Percentiles rank a stretch among this genome's conserved stretches.
These are phyloP conservation scores for Verasper variegatus DNA, from an alignment of 2,113 vertebrate genomes.

Conservation along the genomic window DNA sequence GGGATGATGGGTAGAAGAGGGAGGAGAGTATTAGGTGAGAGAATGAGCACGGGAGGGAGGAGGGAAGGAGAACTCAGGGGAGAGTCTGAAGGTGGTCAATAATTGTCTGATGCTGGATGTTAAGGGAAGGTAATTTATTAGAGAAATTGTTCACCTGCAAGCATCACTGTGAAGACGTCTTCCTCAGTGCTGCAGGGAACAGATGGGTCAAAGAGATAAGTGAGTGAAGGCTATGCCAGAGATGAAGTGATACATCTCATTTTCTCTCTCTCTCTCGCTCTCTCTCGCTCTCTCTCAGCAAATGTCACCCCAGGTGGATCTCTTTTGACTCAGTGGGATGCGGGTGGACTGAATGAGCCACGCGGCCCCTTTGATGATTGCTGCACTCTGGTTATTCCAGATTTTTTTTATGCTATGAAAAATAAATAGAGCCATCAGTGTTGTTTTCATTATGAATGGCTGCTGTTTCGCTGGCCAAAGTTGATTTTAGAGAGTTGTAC, in stretches of 20 bases:
- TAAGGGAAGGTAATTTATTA: background rate
- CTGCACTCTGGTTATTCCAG: background rate
- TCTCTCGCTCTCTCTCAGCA: conserved; percentile 27
- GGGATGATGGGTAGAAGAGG: conserved; percentile 36
- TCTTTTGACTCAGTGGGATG: conserved; percentile 60
- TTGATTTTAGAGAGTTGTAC: background rate
- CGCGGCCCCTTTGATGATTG: conserved; percentile 49
- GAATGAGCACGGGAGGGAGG: background rate
- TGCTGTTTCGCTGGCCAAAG: too few species aligned
- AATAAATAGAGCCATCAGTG: background rate
- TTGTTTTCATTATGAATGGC: too few species aligned
- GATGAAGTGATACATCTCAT: conserved; percentile 6
- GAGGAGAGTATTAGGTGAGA: conserved; percentile 2
- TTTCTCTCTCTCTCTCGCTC: background rate
- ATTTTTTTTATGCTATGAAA: background rate
- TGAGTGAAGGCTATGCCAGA: conserved; percentile 8
- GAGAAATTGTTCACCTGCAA: conserved; percentile 6
- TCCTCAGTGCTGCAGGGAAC: conserved; percentile 14
- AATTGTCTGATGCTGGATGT: background rate
- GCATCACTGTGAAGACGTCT: background rate
- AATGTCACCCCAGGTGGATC: conserved; percentile 57
- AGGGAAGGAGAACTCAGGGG: conserved; percentile 1
- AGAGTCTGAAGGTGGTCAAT: conserved; percentile 19
- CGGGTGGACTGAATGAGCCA: conserved; percentile 31
- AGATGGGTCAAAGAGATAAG: conserved; percentile 26